Base-by-base conservation (phyloP, 2,888 invertebrate genomes). In the Rhyacophila evoluta region DNA sequence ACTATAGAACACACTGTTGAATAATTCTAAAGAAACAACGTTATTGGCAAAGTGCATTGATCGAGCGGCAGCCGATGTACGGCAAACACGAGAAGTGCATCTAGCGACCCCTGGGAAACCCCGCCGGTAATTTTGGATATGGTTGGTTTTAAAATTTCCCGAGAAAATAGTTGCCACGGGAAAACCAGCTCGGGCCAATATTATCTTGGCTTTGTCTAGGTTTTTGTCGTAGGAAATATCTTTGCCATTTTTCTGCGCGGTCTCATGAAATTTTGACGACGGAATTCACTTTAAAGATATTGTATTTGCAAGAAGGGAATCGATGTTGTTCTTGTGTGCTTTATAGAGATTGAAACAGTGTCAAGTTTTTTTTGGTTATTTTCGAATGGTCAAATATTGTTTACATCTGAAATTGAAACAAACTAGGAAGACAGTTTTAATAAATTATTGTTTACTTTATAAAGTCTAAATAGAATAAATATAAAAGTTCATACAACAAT, bases 71-170 rank as follows among this genome's bases (percentile, higher is more conserved):
- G 70, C 25, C 37, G 28, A 68, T 41, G 41, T 41, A 37, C n/a
- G 70, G 36, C 68, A 37, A 73, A 77, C 77, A 77, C 67, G 77
- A 71, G 72, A 77, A 77, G 77, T 77, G 77, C 77, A 77, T 77
- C 77, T 77, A 36, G 77, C n/a, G 29, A 73, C 67, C 68, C 72
- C 69, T 37, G 71, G 77, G 77, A 69, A 25, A 36, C 69, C 68
- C 19, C 28, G 68, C n/a, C 36, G 37, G 77, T 77, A 77, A 77
- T 77, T 77, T 77, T 19, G 77, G 77, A 37, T 38, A 77, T 41
- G 69, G 36, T 73, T 36, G 12, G 27, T 55, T 77, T 73, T 73
- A 77, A 77, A 77, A 77, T 72, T 77, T 72, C 72, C 36, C 19
- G 37, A 77, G 75, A 29, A 77, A 28, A 19, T 5, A 12, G 19